Evolutionary conservation across 1,140 invertebrate genomes (phyloP), one percentile per base, ranked within the genome.

Genomic region (Papilio glaucus): DNA sequence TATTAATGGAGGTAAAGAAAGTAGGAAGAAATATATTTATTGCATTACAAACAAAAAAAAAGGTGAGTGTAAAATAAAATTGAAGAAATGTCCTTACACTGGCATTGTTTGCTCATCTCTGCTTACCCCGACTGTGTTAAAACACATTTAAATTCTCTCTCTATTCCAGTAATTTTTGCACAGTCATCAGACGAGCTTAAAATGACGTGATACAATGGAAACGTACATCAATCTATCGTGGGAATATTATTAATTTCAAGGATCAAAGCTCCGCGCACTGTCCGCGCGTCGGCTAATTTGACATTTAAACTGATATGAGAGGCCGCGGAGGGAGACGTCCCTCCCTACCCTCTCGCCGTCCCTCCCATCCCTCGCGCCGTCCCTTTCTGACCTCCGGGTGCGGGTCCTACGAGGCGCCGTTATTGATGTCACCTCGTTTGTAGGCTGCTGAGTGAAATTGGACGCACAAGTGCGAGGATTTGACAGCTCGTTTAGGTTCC

Each of bases 161-260:
- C n/a, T n/a, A n/a, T n/a, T n/a, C n/a, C n/a, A n/a, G n/a, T n/a
- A n/a, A n/a, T 33, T 33, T 33, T 33, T 3, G 2, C 29, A 33
- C 29, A 33, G 29, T 33, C 29, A 33, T n/a, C n/a, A n/a, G 9
- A 42, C 41, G 49, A 15, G 42, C 13, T 15, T 24, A 24, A 10
- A 21, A 9, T 26, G 18, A 10, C 21, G 21, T 10, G 13, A 42
- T 15, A 33, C 26, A 61, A 33, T 61, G 57, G 57, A 33, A 29
- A 61, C 57, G 0, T 2, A 15, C 24, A 61, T 1, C 12, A 33
- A 61, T 61, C 26, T 15, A 15, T 61, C 57, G 57, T 61, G 57
- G 57, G 57, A 61, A 61, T 33, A 61, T 61, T 33, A 7, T 12
- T 61, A 61, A 61, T 61, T 61, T 61, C n/a, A 61, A 33, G 7